Conservation (phyloP, 1,140 invertebrate genomes). For the Drosophila sulfurigaster region DNA sequence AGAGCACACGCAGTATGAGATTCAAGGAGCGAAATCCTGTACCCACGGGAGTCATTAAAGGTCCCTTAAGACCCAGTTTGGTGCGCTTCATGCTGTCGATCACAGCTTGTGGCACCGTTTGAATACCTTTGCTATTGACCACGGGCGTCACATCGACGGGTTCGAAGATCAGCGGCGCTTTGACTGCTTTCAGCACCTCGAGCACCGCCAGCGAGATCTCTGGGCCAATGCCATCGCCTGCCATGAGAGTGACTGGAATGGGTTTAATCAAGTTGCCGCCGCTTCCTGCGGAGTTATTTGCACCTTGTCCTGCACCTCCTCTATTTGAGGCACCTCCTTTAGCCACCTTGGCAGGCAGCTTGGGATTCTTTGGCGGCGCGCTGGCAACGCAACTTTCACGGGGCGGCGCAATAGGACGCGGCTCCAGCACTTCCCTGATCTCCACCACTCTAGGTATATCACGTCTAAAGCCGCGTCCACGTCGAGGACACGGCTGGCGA, state of each 20-base stretch:
- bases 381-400: constrained; percentile 1
- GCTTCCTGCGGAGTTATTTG: too few relatives aligned
- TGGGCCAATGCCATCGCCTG: constrained; percentile 99
- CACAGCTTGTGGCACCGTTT: constrained; percentile 97
- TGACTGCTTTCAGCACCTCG: constrained; percentile 97
- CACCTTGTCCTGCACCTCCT: too few relatives aligned
- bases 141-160: constrained; percentile 99
- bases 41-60: constrained; percentile 98
- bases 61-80: constrained; percentile 99
- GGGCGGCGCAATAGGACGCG: constrained; percentile 25
- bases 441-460: not conserved
- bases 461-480: too few relatives aligned
- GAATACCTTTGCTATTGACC: constrained; percentile 96
- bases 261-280: not conserved
- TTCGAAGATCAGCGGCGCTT: constrained; percentile 99
- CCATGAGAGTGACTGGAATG: constrained; percentile 89
- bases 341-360: too few relatives aligned
- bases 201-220: constrained; percentile 99
- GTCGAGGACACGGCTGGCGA: not conserved
- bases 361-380: not conserved
- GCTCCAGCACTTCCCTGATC: constrained; percentile 10
- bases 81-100: constrained; percentile 99
- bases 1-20: constrained; percentile 99
- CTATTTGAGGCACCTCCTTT: not conserved
- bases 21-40: constrained; percentile 99